Percentiles rank a stretch among this genome's conserved stretches.
Evolutionary conservation across 2,797 vertebrate species (phyloP).

Genomic region (Rallus crepitans): DNA sequence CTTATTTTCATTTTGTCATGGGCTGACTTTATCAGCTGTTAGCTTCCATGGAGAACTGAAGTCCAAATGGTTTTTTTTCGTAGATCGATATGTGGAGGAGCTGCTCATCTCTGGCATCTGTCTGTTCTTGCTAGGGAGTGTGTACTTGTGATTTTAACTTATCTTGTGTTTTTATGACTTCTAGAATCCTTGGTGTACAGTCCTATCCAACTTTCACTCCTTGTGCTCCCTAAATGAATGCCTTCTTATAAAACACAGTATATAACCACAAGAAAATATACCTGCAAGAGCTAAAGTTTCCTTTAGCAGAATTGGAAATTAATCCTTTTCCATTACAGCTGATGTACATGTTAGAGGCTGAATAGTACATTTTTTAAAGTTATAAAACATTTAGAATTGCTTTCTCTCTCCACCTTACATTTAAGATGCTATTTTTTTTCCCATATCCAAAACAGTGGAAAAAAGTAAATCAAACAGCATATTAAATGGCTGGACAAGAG

Average conservation of each 20-base stretch:
- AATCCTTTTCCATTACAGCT: not conserved
- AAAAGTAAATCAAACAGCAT: constrained; percentile 15
- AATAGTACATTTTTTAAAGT: not conserved
- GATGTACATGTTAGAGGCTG: not conserved
- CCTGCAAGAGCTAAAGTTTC: not conserved
- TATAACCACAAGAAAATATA: not conserved
- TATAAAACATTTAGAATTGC: not conserved
- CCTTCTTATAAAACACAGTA: not conserved
- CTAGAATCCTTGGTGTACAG: not conserved
- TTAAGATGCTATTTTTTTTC: not conserved
- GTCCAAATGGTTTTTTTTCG: not conserved
- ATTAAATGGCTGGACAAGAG: constrained; percentile 36
- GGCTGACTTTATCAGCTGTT: not conserved
- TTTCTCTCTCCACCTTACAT: not conserved
- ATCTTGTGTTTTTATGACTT: not conserved
- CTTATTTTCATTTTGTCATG: not conserved
- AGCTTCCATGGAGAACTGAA: not conserved
- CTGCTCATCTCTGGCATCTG: not conserved
- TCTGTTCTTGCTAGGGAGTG: not conserved
- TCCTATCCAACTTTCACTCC: not conserved
- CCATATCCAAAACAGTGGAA: not conserved
- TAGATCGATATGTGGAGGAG: not conserved
- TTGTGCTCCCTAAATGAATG: not conserved
- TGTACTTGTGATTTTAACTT: not conserved
- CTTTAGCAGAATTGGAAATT: not conserved